Conservation (phyloP, 2,888 invertebrate genomes). For the Temnothorax ravouxi region DNA sequence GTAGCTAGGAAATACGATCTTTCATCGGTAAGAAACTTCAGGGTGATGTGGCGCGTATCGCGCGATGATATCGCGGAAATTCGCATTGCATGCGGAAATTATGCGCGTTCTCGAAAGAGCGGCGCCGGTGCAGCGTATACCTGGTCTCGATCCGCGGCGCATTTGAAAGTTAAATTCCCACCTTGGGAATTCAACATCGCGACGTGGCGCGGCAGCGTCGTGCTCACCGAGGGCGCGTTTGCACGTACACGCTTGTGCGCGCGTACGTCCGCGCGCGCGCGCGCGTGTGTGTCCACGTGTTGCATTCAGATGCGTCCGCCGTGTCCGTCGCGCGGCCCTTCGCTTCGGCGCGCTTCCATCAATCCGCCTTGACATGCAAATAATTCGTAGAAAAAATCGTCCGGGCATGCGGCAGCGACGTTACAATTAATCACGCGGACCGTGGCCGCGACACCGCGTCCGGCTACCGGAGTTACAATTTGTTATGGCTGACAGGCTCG, state of each 20-base stretch:
- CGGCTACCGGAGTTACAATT: constrained; percentile 84
- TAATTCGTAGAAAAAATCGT: constrained; percentile 80
- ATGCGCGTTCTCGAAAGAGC: constrained; percentile 72
- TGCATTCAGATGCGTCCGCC: constrained; percentile 64
- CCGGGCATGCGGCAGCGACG: constrained; percentile 76
- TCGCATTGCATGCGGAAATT: constrained; percentile 74
- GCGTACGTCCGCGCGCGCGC: constrained; percentile 1
- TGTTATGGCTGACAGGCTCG: constrained; percentile 84
- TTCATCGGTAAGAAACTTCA: not conserved
- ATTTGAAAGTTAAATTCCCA: constrained; percentile 84
- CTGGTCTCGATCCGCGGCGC: constrained; percentile 67
- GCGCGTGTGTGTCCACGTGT: constrained; percentile 39
- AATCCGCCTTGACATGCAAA: constrained; percentile 84
- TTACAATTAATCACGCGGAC: constrained; percentile 83
- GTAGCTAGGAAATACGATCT: constrained; percentile 38
- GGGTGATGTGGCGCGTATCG: constrained; percentile 60
- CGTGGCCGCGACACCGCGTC: constrained; percentile 77
- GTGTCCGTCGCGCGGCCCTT: constrained; percentile 51
- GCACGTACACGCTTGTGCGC: constrained; percentile 32
- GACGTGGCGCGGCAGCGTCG: constrained; percentile 16
- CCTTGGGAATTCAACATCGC: constrained; percentile 76
- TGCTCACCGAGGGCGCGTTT: constrained; percentile 35
- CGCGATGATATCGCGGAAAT: constrained; percentile 70
- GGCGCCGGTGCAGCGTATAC: constrained; percentile 50
- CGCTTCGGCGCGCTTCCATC: constrained; percentile 74